Percentiles rank a stretch among this genome's conserved stretches.
Conservation (phyloP, 1,140 invertebrate species). For the Zaprionus gabonicus region DNA sequence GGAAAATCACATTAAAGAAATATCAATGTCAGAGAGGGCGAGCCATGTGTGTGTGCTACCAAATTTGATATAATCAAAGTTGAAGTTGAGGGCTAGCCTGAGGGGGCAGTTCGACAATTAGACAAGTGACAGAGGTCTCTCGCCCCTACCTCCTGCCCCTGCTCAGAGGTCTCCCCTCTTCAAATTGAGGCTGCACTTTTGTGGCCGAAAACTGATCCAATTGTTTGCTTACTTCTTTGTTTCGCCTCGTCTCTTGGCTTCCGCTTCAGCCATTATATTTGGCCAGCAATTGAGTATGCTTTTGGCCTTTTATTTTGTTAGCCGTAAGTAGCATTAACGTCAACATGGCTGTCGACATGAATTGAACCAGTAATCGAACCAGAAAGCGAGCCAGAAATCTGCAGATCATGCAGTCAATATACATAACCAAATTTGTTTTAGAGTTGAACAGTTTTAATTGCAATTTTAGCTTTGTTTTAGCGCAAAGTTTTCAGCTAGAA, state of each 20-base stretch:
- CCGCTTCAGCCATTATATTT: slow-evolving; percentile 36
- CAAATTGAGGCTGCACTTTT: slow-evolving; percentile 21
- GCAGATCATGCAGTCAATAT: background rate
- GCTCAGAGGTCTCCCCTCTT: background rate
- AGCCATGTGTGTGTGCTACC: slow-evolving; percentile 5
- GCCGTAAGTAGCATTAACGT: slow-evolving; percentile 27
- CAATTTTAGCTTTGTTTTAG: background rate
- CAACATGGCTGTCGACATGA: slow-evolving; percentile 11
- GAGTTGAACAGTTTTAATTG: background rate
- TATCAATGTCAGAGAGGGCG: slow-evolving; percentile 72
- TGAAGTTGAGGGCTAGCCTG: background rate
- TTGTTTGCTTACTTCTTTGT: slow-evolving; percentile 28
- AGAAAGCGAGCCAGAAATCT: background rate
- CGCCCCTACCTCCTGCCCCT: background rate
- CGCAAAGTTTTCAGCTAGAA: slow-evolving; percentile 5
- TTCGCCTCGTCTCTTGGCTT: slow-evolving; percentile 36
- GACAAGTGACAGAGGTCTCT: slow-evolving; percentile 1
- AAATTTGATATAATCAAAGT: slow-evolving; percentile 16
- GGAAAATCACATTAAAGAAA: slow-evolving; percentile 67
- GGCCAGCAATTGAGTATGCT: slow-evolving; percentile 18
- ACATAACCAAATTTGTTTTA: background rate
- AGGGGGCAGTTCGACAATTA: slow-evolving; percentile 20
- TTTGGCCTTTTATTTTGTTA: slow-evolving; percentile 13
- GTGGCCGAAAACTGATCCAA: slow-evolving; percentile 17
- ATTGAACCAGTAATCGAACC: too few relatives aligned